phyloP scores from a whole-genome alignment of 2,797 vertebrate genomes.

The Podarcis siculus region DNA sequence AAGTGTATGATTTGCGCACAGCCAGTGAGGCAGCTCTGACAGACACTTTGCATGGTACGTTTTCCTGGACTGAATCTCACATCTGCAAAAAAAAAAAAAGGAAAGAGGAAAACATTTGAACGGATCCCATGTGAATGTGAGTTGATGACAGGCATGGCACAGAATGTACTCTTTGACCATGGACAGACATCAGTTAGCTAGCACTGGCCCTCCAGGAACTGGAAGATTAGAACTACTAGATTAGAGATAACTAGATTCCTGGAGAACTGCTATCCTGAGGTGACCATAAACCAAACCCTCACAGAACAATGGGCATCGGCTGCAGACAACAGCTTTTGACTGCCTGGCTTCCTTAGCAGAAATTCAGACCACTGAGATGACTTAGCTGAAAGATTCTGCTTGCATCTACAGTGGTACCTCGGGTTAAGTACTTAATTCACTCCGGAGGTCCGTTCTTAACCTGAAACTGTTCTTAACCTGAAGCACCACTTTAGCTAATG shows the following conservation, averaged over 20 bases:
- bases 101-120: neutral
- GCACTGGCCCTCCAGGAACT: neutral
- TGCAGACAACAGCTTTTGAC: neutral
- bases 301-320: neutral
- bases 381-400: neutral
- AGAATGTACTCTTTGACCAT: conserved; percentile 1
- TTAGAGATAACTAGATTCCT: neutral
- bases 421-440: too few species aligned
- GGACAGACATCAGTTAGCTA: neutral
- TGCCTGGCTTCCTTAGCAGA: neutral
- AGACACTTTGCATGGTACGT: neutral
- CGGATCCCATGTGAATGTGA: neutral
- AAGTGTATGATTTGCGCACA: too few species aligned
- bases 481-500: too few species aligned
- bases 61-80: neutral
- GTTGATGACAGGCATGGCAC: neutral
- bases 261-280: conserved; percentile 4
- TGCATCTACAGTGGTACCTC: neutral
- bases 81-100: neutral
- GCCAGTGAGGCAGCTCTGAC: neutral
- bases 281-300: neutral
- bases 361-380: neutral
- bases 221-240: conserved; percentile 10
- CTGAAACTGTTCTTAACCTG: too few species aligned
- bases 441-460: too few species aligned